Percentiles rank a stretch among this genome's conserved stretches.
phyloP scores from a whole-genome alignment of 2,888 invertebrate species.

The Sympetrum striolatum region DNA sequence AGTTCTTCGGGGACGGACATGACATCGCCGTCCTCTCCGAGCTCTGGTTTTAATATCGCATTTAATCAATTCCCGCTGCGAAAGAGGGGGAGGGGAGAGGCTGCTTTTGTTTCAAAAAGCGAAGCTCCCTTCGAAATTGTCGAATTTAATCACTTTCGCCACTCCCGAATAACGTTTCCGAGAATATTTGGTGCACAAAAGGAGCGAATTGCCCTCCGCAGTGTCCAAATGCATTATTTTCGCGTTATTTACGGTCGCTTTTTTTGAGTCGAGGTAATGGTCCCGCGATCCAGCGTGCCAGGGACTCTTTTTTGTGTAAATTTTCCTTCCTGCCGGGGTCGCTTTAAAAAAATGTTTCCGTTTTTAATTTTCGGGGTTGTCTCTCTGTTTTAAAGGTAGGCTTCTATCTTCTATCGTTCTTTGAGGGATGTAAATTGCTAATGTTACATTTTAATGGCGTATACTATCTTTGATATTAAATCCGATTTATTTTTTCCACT shows the following conservation, averaged over 20 bases:
- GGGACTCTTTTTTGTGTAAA: no score
- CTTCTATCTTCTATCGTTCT: no score
- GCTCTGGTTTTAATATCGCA: neutral
- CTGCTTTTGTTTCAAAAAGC: neutral
- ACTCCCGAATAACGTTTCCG: neutral
- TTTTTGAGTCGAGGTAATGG: no score
- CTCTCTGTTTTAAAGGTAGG: no score
- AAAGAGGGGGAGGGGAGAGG: neutral
- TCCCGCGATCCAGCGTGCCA: no score
- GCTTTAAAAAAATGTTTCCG: no score
- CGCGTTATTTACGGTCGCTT: neutral
- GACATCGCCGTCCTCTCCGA: neutral
- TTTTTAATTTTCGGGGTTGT: no score
- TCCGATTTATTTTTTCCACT: no score
- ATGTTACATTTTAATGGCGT: no score
- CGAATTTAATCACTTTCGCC: neutral
- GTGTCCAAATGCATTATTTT: neutral
- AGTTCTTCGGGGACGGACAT: neutral
- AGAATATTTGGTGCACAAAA: neutral
- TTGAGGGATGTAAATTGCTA: no score
- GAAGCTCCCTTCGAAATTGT: neutral
- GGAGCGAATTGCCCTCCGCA: neutral
- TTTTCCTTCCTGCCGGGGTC: no score
- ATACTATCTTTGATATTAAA: no score
- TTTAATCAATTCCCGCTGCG: constrained; percentile 9